Conservation (phyloP, 2,888 invertebrate genomes). For the Cryptophagus acutangulus region DNA sequence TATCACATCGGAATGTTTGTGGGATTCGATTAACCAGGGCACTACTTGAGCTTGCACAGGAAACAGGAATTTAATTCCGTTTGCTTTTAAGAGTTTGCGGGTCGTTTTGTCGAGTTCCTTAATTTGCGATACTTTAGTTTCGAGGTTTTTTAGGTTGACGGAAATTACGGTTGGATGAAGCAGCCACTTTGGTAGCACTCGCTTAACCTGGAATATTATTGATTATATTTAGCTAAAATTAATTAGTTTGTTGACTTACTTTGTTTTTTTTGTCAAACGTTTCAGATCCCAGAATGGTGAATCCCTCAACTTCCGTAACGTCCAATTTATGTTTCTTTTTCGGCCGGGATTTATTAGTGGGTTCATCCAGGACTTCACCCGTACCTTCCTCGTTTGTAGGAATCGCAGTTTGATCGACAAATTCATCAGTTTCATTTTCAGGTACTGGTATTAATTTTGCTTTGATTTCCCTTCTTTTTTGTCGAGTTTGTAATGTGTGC, state of each 20-base stretch:
- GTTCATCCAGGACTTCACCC: slow-evolving; percentile 9
- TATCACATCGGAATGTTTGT: slow-evolving; percentile 55
- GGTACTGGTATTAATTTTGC: slow-evolving; percentile 26
- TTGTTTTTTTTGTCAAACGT: slow-evolving; percentile 55
- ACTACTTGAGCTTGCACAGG: slow-evolving; percentile 80
- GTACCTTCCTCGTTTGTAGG: slow-evolving; percentile 7
- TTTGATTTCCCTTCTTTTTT: slow-evolving; percentile 26
- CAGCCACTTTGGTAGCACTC: slow-evolving; percentile 84
- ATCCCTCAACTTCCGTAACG: slow-evolving; percentile 48
- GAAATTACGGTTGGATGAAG: slow-evolving; percentile 73
- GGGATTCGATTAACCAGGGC: slow-evolving; percentile 67
- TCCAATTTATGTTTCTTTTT: slow-evolving; percentile 31
- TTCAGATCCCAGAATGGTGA: slow-evolving; percentile 64
- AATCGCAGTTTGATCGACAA: slow-evolving; percentile 22
- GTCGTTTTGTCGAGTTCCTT: slow-evolving; percentile 60
- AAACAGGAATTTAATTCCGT: slow-evolving; percentile 73
- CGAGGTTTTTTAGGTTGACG: slow-evolving; percentile 60
- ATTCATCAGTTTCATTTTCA: slow-evolving; percentile 32
- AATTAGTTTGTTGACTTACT: slow-evolving; percentile 39
- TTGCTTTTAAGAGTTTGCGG: slow-evolving; percentile 58
- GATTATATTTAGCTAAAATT: slow-evolving; percentile 6
- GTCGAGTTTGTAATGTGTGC: slow-evolving; percentile 26
- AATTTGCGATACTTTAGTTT: slow-evolving; percentile 54
- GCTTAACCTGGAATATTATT: slow-evolving; percentile 57
- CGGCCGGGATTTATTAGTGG: slow-evolving; percentile 9